Conservation (phyloP, 2,888 invertebrate species). For the Chalcis sispes region DNA sequence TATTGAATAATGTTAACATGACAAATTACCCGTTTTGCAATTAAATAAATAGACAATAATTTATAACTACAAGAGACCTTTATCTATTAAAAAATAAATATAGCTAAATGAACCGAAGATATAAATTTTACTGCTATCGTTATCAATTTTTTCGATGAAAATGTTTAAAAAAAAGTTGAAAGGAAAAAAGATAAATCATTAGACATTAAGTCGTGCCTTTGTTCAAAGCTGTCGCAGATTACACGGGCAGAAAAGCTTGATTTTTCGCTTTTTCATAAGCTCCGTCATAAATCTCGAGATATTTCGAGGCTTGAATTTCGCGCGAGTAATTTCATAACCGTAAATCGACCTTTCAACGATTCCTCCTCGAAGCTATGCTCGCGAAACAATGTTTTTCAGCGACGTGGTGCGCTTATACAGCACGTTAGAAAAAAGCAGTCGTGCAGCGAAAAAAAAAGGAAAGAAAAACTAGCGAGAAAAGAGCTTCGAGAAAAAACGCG, state of each 20-base stretch:
- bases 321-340: slow-evolving; percentile 73
- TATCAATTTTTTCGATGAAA: no score
- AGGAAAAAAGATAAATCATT: slow-evolving; percentile 48
- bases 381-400: slow-evolving; percentile 46
- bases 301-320: slow-evolving; percentile 65
- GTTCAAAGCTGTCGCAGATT: slow-evolving; percentile 35
- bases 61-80: background rate
- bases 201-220: slow-evolving; percentile 28
- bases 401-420: background rate
- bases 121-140: no score
- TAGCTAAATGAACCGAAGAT: no score
- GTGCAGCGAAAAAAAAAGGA: slow-evolving; percentile 38
- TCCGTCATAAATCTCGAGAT: slow-evolving; percentile 63
- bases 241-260: slow-evolving; percentile 39
- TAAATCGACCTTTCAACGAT: slow-evolving; percentile 74
- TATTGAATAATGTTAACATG: background rate
- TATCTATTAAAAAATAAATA: background rate
- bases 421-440: slow-evolving; percentile 15
- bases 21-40: background rate
- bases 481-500: slow-evolving; percentile 37
- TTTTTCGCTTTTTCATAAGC: slow-evolving; percentile 48
- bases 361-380: slow-evolving; percentile 20
- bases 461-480: slow-evolving; percentile 35
- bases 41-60: background rate
- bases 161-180: no score